Evolutionary conservation across 2,888 invertebrate genomes (phyloP).

Genomic region (Lissonota sp.): DNA sequence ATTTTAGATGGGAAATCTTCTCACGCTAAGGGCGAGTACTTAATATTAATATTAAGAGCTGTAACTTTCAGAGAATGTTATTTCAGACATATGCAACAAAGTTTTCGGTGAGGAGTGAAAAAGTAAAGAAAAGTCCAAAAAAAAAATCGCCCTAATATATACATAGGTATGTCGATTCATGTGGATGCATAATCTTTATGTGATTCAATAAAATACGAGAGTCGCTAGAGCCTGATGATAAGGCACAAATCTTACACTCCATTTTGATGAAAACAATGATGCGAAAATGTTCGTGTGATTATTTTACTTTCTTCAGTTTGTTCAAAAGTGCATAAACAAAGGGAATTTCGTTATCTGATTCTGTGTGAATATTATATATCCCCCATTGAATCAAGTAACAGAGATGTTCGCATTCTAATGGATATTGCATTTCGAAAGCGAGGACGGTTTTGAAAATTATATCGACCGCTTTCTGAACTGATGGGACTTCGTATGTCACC

Average conservation of each 20-base stretch:
- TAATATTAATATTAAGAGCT: no score
- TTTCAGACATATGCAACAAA: no score
- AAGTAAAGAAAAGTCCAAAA: no score
- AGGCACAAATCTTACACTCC: constrained; percentile 15
- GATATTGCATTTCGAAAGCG: constrained; percentile 29
- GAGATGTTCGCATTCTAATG: constrained; percentile 31
- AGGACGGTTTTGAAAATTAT: constrained; percentile 31
- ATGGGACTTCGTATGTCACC: constrained; percentile 36
- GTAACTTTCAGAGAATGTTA: no score
- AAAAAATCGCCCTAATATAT: no score
- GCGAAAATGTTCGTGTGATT: not conserved
- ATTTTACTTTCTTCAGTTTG: constrained; percentile 11
- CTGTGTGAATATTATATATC: constrained; percentile 36
- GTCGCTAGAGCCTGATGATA: not conserved
- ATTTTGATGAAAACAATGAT: constrained; percentile 10
- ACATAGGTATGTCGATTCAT: constrained; percentile 7
- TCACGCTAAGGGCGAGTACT: no score
- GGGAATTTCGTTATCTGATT: constrained; percentile 32
- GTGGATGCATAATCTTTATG: constrained; percentile 9
- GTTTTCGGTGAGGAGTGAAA: no score
- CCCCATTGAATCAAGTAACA: constrained; percentile 46
- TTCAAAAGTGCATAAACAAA: constrained; percentile 40
- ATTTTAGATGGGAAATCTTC: no score
- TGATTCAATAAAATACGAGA: not conserved
- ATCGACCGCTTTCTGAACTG: constrained; percentile 34